phyloP scores from a whole-genome alignment of 2,113 vertebrate species.

The Acrocephalus arundinaceus region DNA sequence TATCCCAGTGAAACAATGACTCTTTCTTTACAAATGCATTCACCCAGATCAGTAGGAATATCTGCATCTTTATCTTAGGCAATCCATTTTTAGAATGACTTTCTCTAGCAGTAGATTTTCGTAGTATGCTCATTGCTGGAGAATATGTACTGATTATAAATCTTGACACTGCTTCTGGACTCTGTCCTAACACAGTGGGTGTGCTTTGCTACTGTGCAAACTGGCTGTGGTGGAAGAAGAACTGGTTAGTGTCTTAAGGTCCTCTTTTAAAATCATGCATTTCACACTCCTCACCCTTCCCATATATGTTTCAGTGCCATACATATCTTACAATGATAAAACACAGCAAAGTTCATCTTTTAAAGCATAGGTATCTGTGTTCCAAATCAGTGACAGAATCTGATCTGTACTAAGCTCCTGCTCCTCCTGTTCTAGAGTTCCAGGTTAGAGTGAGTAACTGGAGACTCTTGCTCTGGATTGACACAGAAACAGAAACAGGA shows the following conservation, averaged over 20 bases:
- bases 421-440: background rate
- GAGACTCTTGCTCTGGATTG: background rate
- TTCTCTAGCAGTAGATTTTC: background rate
- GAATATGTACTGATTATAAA: constrained; percentile 1
- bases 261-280: background rate
- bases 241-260: background rate
- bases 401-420: background rate
- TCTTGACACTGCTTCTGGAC: background rate
- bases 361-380: background rate
- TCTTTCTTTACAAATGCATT: background rate
- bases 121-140: background rate
- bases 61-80: background rate
- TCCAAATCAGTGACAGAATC: background rate
- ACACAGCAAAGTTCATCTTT: background rate
- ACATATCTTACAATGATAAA: background rate
- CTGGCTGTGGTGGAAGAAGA: background rate
- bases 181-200: background rate
- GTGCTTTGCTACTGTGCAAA: background rate
- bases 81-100: background rate
- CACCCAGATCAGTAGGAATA: background rate
- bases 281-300: background rate
- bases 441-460: background rate
- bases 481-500: background rate
- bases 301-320: background rate
- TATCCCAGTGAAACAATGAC: background rate